These are phyloP conservation scores for Nemopilema nomurai DNA, from an alignment of 30 jellyfish, hydroid and myxozoan genomes.

Conservation along the genomic window DNA sequence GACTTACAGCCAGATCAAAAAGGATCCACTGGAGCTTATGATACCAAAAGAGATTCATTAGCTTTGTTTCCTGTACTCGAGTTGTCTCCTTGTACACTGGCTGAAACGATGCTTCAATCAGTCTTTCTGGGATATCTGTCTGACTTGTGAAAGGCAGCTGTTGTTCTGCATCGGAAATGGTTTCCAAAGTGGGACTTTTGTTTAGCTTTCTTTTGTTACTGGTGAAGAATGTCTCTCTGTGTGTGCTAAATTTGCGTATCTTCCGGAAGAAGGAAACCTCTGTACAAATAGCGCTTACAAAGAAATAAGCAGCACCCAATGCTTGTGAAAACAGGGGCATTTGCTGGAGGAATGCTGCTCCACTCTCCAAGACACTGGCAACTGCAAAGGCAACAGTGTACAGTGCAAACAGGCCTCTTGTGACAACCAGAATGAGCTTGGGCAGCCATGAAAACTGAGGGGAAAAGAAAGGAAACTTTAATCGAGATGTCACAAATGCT, in stretches of 20 bases:
- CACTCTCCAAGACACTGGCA: constrained; percentile 46
- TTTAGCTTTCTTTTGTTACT: constrained; percentile 34
- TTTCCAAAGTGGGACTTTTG: constrained; percentile 61
- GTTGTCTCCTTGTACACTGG: constrained; percentile 47
- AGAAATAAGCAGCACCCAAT: constrained; percentile 47
- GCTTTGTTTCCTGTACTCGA: constrained; percentile 5
- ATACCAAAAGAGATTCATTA: constrained; percentile 66
- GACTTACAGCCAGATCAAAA: constrained; percentile 54
- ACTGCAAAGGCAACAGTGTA: constrained; percentile 73
- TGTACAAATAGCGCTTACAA: constrained; percentile 58
- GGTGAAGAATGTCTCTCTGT: constrained; percentile 53
- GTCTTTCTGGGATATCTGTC: constrained; percentile 57
- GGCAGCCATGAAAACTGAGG: constrained; percentile 56
- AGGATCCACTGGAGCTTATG: constrained; percentile 65
- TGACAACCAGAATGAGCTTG: constrained; percentile 38
- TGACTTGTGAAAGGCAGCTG: constrained; percentile 44
- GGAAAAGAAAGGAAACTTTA: too few species aligned
- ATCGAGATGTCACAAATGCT: too few species aligned
- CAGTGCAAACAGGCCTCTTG: constrained; percentile 51
- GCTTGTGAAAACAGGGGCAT: constrained; percentile 57
- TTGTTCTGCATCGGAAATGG: constrained; percentile 70
- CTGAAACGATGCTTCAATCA: constrained; percentile 40
- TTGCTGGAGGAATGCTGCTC: constrained; percentile 18
- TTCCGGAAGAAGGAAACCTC: constrained; percentile 67
- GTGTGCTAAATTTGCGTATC: constrained; percentile 59